These are phyloP conservation scores for Argya squamiceps DNA, from an alignment of 2,797 vertebrate genomes.

Conservation along the genomic window DNA sequence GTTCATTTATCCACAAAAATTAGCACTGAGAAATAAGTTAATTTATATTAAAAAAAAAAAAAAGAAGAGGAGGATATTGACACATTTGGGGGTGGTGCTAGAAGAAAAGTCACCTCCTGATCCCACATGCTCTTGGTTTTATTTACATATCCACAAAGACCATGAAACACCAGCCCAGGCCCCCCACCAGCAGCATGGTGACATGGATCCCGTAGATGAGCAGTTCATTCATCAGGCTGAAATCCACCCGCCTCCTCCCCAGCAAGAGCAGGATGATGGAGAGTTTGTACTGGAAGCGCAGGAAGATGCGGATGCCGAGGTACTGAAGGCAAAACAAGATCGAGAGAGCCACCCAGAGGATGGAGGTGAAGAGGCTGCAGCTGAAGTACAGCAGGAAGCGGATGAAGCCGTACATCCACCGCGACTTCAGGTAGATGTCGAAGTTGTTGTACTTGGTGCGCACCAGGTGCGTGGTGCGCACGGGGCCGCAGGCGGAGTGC, in stretches of 20 bases:
- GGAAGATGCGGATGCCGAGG: slow-evolving; percentile 87
- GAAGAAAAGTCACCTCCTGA: slow-evolving; percentile 2
- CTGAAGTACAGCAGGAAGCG: slow-evolving; percentile 96
- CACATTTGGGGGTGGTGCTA: neutral
- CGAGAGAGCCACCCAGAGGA: slow-evolving; percentile 94
- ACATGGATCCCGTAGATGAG: slow-evolving; percentile 95
- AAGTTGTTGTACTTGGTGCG: slow-evolving; percentile 98
- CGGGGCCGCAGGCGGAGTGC: slow-evolving; percentile 93
- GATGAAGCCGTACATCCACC: slow-evolving; percentile 95
- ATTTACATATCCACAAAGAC: slow-evolving; percentile 98
- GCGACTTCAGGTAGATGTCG: slow-evolving; percentile 84
- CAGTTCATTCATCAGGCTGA: slow-evolving; percentile 91
- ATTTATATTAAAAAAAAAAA: neutral
- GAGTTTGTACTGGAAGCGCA: slow-evolving; percentile 96
- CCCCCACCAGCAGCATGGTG: slow-evolving; percentile 96
- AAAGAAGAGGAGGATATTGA: neutral
- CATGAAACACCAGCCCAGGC: slow-evolving; percentile 98
- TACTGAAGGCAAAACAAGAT: slow-evolving; percentile 93
- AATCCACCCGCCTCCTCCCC: slow-evolving; percentile 91
- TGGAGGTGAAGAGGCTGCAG: slow-evolving; percentile 94
- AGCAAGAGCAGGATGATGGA: slow-evolving; percentile 91
- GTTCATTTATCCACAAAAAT: slow-evolving; percentile 24
- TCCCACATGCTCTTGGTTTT: slow-evolving; percentile 48
- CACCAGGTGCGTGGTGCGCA: slow-evolving; percentile 86
- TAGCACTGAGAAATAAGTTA: slow-evolving; percentile 43